phyloP scores from a whole-genome alignment of 64 coral and sea anemone genomes.

The Acropora tenuis region DNA sequence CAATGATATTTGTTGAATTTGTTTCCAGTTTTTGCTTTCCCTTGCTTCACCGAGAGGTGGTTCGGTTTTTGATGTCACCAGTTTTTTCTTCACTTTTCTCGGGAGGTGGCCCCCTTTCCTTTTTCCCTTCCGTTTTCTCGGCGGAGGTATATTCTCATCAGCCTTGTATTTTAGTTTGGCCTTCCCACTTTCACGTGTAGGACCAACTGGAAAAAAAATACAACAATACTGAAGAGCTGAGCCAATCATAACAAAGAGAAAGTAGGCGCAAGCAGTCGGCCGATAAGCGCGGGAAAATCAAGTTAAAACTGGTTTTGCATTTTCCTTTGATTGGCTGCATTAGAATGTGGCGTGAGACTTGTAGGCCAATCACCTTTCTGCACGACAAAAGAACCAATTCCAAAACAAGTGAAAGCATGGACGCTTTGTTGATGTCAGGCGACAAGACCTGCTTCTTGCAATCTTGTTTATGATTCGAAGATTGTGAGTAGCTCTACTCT shows the following conservation, averaged over 20 bases:
- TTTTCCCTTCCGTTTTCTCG: conserved; percentile 13
- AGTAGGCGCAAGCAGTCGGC: too few relatives aligned
- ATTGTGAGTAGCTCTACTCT: too few relatives aligned
- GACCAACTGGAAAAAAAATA: background rate
- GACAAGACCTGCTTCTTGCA: too few relatives aligned
- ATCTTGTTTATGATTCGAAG: too few relatives aligned
- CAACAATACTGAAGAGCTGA: background rate
- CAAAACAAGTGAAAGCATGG: too few relatives aligned
- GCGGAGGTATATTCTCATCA: background rate
- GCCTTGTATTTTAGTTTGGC: background rate
- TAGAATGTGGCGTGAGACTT: too few relatives aligned
- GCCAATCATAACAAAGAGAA: too few relatives aligned
- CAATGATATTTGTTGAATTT: background rate
- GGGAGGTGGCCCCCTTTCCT: background rate
- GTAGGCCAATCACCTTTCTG: background rate
- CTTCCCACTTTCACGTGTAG: background rate
- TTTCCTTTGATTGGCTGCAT: too few relatives aligned
- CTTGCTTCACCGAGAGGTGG: background rate
- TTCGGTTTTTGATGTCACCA: background rate
- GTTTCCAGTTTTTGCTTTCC: background rate
- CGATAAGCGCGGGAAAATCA: too few relatives aligned
- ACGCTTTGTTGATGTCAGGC: too few relatives aligned
- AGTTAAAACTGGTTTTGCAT: too few relatives aligned
- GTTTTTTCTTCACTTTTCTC: background rate
- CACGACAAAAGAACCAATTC: background rate